Conservation (phyloP, 2,797 vertebrate species). For the Eupleurogrammus muticus region DNA sequence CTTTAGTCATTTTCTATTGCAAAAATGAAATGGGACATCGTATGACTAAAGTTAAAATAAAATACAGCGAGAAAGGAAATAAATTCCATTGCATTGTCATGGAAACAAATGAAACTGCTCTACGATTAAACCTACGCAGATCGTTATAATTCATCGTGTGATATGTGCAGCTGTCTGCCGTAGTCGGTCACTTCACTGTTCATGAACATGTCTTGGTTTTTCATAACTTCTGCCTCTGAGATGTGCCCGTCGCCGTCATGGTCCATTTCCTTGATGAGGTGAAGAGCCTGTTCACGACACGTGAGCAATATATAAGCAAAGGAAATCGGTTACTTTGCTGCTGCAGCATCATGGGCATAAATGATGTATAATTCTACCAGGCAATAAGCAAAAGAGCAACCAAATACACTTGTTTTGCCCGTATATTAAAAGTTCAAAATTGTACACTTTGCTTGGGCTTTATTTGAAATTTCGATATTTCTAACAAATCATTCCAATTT, state of each 20-base stretch:
- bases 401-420: background rate
- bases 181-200: conserved; percentile 98
- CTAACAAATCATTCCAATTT: too few relatives aligned
- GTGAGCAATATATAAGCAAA: conserved; percentile 6
- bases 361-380: background rate
- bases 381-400: background rate
- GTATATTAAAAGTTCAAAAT: background rate
- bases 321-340: background rate
- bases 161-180: conserved; percentile 91
- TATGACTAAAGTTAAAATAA: background rate
- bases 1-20: background rate
- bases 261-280: conserved; percentile 96
- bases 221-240: conserved; percentile 90
- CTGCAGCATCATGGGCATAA: background rate
- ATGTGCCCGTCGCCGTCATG: conserved; percentile 88
- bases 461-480: too few relatives aligned
- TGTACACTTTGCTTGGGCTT: too few relatives aligned
- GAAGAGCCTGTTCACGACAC: conserved; percentile 86
- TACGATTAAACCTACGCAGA: background rate
- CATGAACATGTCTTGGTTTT: conserved; percentile 93
- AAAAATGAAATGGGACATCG: background rate
- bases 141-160: conserved; percentile 92
- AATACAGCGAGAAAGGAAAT: conserved; percentile 1
- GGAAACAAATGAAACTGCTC: background rate
- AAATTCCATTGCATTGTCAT: background rate